phyloP scores from a whole-genome alignment of 2,888 invertebrate genomes.

The Branchinecta sandiegonensis region DNA sequence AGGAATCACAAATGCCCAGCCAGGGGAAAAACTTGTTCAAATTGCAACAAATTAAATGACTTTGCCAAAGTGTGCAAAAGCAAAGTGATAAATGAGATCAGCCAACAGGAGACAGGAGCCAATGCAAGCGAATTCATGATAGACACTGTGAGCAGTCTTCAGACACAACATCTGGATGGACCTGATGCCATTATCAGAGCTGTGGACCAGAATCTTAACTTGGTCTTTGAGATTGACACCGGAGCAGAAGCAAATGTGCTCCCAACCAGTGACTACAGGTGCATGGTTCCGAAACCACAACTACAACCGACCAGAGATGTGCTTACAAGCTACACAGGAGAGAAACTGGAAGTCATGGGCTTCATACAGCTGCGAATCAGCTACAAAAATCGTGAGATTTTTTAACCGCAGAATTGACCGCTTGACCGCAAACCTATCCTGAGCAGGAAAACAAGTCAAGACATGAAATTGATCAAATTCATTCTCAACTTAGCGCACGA shows the following conservation, averaged over 20 bases:
- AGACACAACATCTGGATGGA: too few species aligned
- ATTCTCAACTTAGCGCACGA: not conserved
- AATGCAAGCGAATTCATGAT: too few species aligned
- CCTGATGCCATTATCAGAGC: too few species aligned
- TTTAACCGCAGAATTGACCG: not conserved
- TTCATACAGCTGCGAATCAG: not conserved
- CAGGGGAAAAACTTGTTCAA: conserved; percentile 17
- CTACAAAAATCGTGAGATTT: not conserved
- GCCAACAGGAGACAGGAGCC: too few species aligned
- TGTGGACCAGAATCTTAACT: too few species aligned
- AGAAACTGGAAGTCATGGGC: not conserved
- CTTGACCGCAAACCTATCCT: conserved; percentile 14
- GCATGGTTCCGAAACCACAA: conserved; percentile 8
- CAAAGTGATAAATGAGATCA: too few species aligned
- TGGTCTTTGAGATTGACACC: too few species aligned
- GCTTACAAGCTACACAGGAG: conserved; percentile 14
- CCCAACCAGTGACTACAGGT: not conserved
- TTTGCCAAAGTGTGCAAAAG: conserved; percentile 15
- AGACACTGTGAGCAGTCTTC: too few species aligned
- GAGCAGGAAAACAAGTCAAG: conserved; percentile 5
- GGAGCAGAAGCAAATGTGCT: too few species aligned
- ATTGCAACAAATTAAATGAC: not conserved
- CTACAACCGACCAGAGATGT: conserved; percentile 11
- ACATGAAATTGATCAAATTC: conserved; percentile 13
- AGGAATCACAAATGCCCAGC: conserved; percentile 18